Percentiles rank a stretch among this genome's conserved stretches.
phyloP scores from a whole-genome alignment of 1,140 invertebrate species.

The Conus ventricosus region DNA sequence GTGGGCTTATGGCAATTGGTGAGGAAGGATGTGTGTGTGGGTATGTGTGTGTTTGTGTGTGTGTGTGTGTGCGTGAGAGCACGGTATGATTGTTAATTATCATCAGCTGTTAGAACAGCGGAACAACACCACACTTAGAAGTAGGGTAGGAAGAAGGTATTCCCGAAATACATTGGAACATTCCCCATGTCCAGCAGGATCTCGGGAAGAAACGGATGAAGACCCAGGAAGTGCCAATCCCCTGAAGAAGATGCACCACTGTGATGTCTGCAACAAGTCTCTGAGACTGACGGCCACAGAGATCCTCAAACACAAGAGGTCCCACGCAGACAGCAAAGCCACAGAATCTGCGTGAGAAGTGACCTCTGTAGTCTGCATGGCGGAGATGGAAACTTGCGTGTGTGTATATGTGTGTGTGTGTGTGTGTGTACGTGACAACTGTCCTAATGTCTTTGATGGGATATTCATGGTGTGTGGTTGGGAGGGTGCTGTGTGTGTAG shows the following conservation, averaged over 20 bases:
- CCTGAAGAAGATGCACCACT: slow-evolving; percentile 83
- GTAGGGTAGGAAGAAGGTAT: slow-evolving; percentile 5
- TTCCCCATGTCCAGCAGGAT: slow-evolving; percentile 31
- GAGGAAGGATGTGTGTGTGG: too few relatives aligned
- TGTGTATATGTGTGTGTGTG: neutral
- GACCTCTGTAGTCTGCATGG: neutral
- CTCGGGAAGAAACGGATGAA: slow-evolving; percentile 64
- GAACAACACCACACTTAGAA: neutral
- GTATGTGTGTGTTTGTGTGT: too few relatives aligned
- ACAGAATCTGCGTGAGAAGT: neutral
- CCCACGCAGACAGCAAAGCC: slow-evolving; percentile 51
- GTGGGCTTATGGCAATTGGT: too few relatives aligned
- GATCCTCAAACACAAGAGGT: slow-evolving; percentile 76
- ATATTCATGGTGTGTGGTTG: too few relatives aligned
- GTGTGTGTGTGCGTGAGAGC: too few relatives aligned
- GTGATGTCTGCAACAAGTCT: slow-evolving; percentile 82
- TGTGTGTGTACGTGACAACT: too few relatives aligned
- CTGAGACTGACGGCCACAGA: slow-evolving; percentile 82
- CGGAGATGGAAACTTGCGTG: too few relatives aligned
- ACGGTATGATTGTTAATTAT: too few relatives aligned
- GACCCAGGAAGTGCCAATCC: slow-evolving; percentile 76
- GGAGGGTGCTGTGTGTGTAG: too few relatives aligned
- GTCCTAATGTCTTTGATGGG: too few relatives aligned
- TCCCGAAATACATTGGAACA: neutral
- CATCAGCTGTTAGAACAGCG: too few relatives aligned